Base-by-base conservation (phyloP, 2,888 invertebrate genomes). In the Sarcophaga caerulescens region DNA sequence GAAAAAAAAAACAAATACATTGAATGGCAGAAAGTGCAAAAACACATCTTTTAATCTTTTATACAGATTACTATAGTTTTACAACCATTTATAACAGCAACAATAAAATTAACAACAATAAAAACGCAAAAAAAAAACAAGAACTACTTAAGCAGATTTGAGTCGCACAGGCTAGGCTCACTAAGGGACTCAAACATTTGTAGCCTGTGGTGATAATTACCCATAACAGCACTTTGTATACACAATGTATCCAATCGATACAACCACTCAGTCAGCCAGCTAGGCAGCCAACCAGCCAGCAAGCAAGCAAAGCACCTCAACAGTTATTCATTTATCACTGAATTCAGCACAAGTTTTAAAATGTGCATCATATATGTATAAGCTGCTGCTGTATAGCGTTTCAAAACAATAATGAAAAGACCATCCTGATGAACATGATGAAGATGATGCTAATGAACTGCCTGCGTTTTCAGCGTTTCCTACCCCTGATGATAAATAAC, bases 201-300 rank as follows among this genome's bases (percentile, higher is more conserved):
- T 59, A 75, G 84, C 86, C 86, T 81, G 86, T 78, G 84, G 86
- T 78, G 84, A 84, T 86, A 86, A 86, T 86, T 86, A 86, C 86
- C 74, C 68, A 86, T 86, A 86, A 84, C 86, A 81, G 84, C 86
- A 84, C 84, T 78, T 84, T 86, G 86, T 86, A 78, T 84, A 80
- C 70, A 86, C 81, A 86, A 78, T 81, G 86, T 86, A 75, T 62
- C 79, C 82, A 80, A 52, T 23, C n/a, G 25, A 65, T 19, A 47
- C 60, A 68, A 21, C 19, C 62, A 25, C 17, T 17, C 70, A 23
- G 3, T 14, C 52, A 45, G 17, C 0, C 35, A 65, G 4, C 11
- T 17, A 65, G 21, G 2, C 25, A 25, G 25, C 25, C 0, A 25
- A 25, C 25, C 25, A 25, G 25, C 25, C 6, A 35, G 6, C 10